Evolutionary conservation across 1,140 invertebrate genomes (phyloP).

Genomic region (Neelides sp.): DNA sequence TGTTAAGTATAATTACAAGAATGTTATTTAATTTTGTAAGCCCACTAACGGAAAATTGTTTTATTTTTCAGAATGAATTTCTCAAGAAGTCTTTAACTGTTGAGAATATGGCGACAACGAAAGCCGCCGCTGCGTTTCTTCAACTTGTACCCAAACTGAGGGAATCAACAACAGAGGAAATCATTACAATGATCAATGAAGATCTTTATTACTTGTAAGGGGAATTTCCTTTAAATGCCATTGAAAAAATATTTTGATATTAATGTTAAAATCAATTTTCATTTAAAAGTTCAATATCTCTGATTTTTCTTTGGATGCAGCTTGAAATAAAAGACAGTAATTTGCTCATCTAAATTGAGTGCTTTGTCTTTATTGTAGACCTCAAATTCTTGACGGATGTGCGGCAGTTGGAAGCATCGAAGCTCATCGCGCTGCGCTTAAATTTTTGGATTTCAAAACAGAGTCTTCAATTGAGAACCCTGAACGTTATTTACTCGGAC

Average conservation of each 20-base stretch:
- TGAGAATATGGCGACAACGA: slow-evolving; percentile 47
- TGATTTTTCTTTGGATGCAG: not conserved
- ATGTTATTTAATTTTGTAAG: slow-evolving; percentile 27
- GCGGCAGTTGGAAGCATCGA: slow-evolving; percentile 53
- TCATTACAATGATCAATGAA: slow-evolving; percentile 45
- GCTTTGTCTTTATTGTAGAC: slow-evolving; percentile 35
- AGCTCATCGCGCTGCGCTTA: slow-evolving; percentile 53
- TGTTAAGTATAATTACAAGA: not conserved
- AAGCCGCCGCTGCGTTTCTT: slow-evolving; percentile 49
- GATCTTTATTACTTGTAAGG: slow-evolving; percentile 21
- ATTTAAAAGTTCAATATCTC: too few species aligned
- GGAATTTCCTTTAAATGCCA: not conserved
- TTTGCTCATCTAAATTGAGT: not conserved
- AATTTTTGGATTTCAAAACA: slow-evolving; percentile 46
- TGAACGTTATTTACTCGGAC: slow-evolving; percentile 58
- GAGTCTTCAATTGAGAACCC: slow-evolving; percentile 44
- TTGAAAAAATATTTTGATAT: too few species aligned
- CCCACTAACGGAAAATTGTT: slow-evolving; percentile 44
- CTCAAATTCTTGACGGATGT: slow-evolving; percentile 53
- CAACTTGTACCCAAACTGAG: slow-evolving; percentile 48
- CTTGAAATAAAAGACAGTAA: not conserved
- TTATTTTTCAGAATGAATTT: slow-evolving; percentile 36
- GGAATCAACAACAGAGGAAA: slow-evolving; percentile 44
- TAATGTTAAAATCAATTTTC: too few species aligned
- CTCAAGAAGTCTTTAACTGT: slow-evolving; percentile 36